Evolutionary conservation across 2,113 vertebrate species (phyloP), one percentile per base, ranked within the genome.

Genomic region (Circaetus cinerascens): DNA sequence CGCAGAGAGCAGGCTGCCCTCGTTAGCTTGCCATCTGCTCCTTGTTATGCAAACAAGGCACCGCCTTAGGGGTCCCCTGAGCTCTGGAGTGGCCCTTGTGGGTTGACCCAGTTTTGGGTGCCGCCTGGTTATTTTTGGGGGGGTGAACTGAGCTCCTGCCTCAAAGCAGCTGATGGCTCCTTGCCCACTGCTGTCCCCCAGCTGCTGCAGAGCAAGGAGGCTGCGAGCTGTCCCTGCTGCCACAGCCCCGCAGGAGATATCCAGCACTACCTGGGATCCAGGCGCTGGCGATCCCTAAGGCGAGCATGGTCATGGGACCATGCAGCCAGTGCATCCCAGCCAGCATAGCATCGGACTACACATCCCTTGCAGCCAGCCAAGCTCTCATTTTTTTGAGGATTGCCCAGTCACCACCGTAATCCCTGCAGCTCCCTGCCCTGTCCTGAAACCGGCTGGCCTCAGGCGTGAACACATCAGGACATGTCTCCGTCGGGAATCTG

Each of bases 61-160:
- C 45, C 0, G 68, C 93, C 80, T 29, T 72, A 46, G 85, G 90
- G 60, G 85, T 95, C 40, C 4, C 20, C 57, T 25, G 36, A 80
- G 85, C 73, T 87, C 88, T 3, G 3, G 20, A 63, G 86, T 84
- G 84, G 64, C 81, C 85, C 94, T 75, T 40, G 69, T 88, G 88
- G 79, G 71, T 41, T 97, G 91, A 90, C 95, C 95, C 83, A 92
- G 51, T 88, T 92, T 92, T 95, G 86, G 92, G 90, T 92, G 88
- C 81, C 3, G 7, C 51, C 45, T 75, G 63, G 81, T 77, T 89
- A 81, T 94, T 95, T 96, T 41, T n/a, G 12, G 25, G 84, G 73
- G 38, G 7, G 38, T 80, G 53, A 93, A 26, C 68, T 51, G 90
- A 91, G 29, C 57, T 86, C 32, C 16, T 75, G 18, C 53, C 72